Base-by-base conservation (phyloP, 2,888 invertebrate genomes). In the Pheosia gnoma region DNA sequence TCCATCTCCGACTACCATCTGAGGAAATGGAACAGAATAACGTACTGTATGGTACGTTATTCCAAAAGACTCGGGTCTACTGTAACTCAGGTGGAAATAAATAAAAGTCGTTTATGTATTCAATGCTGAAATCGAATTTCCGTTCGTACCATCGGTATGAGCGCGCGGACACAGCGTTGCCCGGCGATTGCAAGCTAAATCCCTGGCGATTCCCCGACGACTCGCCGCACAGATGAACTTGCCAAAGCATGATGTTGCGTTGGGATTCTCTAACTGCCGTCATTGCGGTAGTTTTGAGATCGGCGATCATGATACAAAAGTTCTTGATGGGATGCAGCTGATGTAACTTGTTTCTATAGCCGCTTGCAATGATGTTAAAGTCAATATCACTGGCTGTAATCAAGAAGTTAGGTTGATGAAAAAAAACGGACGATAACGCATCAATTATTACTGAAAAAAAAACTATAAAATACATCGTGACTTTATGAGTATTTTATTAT, bases 191-290 rank as follows among this genome's bases (percentile, higher is more conserved):
- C 37, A 38, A 38, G 8, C 51, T 25, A 25, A 25, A 13, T 51
- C 53, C 10, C 37, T 11, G 53, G 53, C 53, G 37, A 25, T 47
- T n/a, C 37, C 36, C 52, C 53, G 53, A 11, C 53, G 53, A 53
- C 38, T 10, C 53, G 25, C 68, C 66, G 63, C 60, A 62, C 65
- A 65, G 66, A 79, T 82, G 75, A 83, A 84, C 81, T 70, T 71
- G 55, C 36, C n/a, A 39, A 13, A 54, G 2, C 25, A 25, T 9
- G n/a, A 10, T 43, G 43, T 9, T 43, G 43, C 43, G 47, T 47
- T 47, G n/a, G 11, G n/a, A 47, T 47, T 4, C 47, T 47, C 47
- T 45, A 45, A 45, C 43, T 47, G 9, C n/a, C 47, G 47, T n/a
- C 47, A 47, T 5, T n/a, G 47, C n/a, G n/a, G 47, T 6, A n/a